Evolutionary conservation across 2,113 vertebrate genomes (phyloP), one percentile per base, ranked within the genome.

Genomic region (Oryzias celebensis): DNA sequence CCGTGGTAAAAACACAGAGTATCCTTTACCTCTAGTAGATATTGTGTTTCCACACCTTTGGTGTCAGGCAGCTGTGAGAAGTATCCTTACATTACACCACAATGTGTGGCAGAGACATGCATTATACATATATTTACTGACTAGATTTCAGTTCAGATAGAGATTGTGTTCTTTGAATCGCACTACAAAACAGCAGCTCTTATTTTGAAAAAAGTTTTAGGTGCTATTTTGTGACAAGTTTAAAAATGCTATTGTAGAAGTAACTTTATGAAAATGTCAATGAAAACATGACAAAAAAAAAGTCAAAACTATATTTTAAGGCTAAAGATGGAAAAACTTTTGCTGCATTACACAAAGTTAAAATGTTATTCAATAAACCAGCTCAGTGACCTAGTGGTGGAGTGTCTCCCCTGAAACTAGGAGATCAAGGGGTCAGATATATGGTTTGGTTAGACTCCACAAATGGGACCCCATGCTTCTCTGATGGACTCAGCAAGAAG

Each of bases 71-170:
- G 20, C 54, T 47, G 50, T 17, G 4, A 54, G 56, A 68, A 50
- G 67, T 23, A 24, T 65, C 65, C 69, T 52, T 61, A 74, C 76
- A 67, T 26, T 12, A 48, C 41, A 12, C 43, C 28, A 3, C 36
- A 36, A 3, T 2, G 65, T 55, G 52, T 72, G 71, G 54, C 62
- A 60, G 58, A 16, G 57, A 24, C 78, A 77, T 85, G 13, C 62
- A 84, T 85, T 85, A 84, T 64, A 61, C 22, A 77, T 77, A 41
- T 43, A 48, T 71, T 65, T 49, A 54, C 55, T 47, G 47, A 70
- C 46, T 63, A 48, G 67, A 75, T 78, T 78, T 68, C 31, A 75
- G 36, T 72, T 58, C 57, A 20, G 41, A 50, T 24, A 42, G 51
- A 1, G 45, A 7, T 46, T 60, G 1, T 14, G 7, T 59, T 57